Base-by-base conservation (phyloP, 2,797 vertebrate species). In the Ptychadena robeensis region DNA sequence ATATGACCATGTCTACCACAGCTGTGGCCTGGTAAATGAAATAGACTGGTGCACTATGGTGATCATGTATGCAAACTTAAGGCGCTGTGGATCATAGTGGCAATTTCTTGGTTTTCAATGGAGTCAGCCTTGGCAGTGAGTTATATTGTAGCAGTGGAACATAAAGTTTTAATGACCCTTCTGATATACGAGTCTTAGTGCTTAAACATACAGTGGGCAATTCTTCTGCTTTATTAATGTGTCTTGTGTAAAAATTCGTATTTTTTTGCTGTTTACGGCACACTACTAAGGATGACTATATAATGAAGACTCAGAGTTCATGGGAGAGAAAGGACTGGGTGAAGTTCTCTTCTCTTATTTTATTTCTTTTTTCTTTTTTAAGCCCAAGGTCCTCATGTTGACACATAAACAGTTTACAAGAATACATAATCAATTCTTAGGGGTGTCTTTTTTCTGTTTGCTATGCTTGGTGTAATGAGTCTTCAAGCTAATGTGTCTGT, bases 1-100 rank as follows among this genome's bases (percentile, higher is more conserved):
- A 85, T 81, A 80, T 59, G 72, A 71, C 9, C n/a, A 10, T 81
- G 57, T 76, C 76, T 28, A 65, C 57, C 67, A 81, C 78, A 81
- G 83, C 83, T 81, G 83, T 65, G 78, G 40, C 68, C 72, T 76
- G 78, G 72, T 53, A 76, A 76, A 76, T 63, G 31, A 64, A 65
- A 14, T 65, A 31, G 32, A 74, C 59, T 44, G 79, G 15, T 44
- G 27, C 59, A 68, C 40, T 40, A 75, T 31, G 25, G 32, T 10
- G 35, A 22, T 74, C 35, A 34, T 68, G 22, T 64, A 75, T 37
- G 40, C 44, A 80, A n/a, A 38, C n/a, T 71, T 27, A 18, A 57
- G 65, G 53, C 12, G 63, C 61, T 27, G 14, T 61, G 31, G 44
- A n/a, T 57, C 44, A 31, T 71, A 85, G 75, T 75, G 77, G 27